phyloP scores from a whole-genome alignment of 2,113 vertebrate genomes.

The Campylomormyrus numenius region DNA sequence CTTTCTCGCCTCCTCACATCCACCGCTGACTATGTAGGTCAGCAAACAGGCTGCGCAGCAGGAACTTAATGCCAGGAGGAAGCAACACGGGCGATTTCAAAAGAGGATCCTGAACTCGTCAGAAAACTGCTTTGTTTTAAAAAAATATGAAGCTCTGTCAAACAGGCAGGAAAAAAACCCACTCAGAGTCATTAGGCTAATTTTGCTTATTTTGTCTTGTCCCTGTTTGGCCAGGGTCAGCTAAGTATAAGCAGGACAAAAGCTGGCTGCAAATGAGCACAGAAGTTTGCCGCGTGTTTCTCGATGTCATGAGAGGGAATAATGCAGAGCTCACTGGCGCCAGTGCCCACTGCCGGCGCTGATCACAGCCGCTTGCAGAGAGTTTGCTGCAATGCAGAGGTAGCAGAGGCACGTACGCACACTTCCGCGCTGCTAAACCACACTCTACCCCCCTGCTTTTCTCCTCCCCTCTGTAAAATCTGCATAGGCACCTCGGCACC shows the following conservation, averaged over 20 bases:
- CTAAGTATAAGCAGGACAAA: neutral
- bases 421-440: slow-evolving; percentile 19
- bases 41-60: slow-evolving; percentile 29
- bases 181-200: neutral
- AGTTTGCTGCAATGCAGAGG: slow-evolving; percentile 47
- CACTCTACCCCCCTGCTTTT: neutral
- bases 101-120: neutral
- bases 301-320: neutral
- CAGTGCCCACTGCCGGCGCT: neutral
- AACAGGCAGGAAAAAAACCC: neutral
- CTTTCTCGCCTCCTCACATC: neutral
- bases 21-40: slow-evolving; percentile 31
- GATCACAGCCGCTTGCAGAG: slow-evolving; percentile 20
- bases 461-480: slow-evolving; percentile 11
- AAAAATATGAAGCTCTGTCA: neutral
- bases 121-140: neutral
- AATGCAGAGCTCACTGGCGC: slow-evolving; percentile 9
- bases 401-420: slow-evolving; percentile 15
- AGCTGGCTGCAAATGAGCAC: neutral
- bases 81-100: neutral
- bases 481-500: slow-evolving; percentile 21
- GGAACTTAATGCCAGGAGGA: neutral
- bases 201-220: neutral
- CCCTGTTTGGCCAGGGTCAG: neutral
- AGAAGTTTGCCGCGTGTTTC: neutral